Evolutionary conservation across 53 echinoderm and acorn worm genomes (phyloP).

Genomic region (Antedon mediterranea): DNA sequence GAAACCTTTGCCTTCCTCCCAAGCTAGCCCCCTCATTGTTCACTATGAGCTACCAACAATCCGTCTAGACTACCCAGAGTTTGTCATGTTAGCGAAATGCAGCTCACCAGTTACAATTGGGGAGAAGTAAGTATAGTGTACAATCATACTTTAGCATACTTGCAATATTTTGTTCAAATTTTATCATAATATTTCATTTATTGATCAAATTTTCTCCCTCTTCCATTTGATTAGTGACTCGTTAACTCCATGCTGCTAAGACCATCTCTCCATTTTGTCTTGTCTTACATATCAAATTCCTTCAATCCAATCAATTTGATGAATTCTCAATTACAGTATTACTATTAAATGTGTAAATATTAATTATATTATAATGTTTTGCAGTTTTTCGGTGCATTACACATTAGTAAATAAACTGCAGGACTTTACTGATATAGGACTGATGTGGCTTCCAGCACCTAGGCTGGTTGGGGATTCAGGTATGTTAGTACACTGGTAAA

Average conservation of each 20-base stretch:
- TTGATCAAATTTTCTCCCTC: too few relatives aligned
- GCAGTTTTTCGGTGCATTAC: conserved; percentile 87
- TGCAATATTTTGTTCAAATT: too few relatives aligned
- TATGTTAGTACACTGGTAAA: too few relatives aligned
- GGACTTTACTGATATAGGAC: conserved; percentile 83
- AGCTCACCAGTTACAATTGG: conserved; percentile 56
- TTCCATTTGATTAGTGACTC: too few relatives aligned
- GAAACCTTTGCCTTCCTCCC: neutral
- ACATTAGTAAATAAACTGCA: conserved; percentile 92
- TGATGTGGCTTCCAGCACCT: conserved; percentile 65
- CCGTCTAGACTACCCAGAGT: conserved; percentile 66
- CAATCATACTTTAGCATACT: too few relatives aligned
- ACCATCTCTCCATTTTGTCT: neutral
- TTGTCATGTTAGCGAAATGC: conserved; percentile 83
- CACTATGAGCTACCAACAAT: conserved; percentile 85
- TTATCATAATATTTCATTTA: too few relatives aligned
- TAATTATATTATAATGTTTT: conserved; percentile 3
- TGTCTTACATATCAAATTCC: neutral
- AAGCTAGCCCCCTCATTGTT: neutral
- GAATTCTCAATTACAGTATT: neutral
- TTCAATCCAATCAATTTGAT: neutral
- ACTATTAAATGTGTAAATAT: neutral
- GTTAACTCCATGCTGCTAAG: too few relatives aligned
- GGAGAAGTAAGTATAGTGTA: conserved; percentile 54
- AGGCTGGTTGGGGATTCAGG: neutral